These are phyloP conservation scores for Philypnodon macrostomus DNA, from an alignment of 2,797 vertebrate species.

Conservation along the genomic window DNA sequence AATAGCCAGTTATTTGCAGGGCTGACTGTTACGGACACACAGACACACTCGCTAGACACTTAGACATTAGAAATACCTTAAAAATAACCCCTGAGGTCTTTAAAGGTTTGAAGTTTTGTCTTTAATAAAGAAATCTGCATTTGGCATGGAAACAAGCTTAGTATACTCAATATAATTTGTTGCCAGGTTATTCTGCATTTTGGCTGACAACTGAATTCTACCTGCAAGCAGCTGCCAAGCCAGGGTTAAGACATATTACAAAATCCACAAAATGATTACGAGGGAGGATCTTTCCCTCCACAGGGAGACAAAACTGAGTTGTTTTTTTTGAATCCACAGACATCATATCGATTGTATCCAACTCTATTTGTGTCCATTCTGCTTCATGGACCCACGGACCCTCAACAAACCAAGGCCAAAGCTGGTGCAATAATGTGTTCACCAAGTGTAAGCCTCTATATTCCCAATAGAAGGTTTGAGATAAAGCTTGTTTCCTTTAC, in stretches of 20 bases:
- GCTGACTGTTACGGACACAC: no score
- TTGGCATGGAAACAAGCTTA: no score
- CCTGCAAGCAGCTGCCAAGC: slow-evolving; percentile 44
- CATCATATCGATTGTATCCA: slow-evolving; percentile 16
- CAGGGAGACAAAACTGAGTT: slow-evolving; percentile 4
- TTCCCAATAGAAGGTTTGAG: slow-evolving; percentile 21
- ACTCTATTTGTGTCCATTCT: slow-evolving; percentile 15
- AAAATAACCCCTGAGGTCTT: no score
- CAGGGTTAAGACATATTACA: slow-evolving; percentile 22
- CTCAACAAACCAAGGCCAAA: slow-evolving; percentile 9
- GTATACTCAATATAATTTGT: slow-evolving; percentile 32
- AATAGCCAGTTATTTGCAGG: no score
- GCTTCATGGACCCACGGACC: slow-evolving; percentile 9
- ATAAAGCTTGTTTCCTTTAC: slow-evolving; percentile 8
- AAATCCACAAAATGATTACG: slow-evolving; percentile 12
- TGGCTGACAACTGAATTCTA: slow-evolving; percentile 23
- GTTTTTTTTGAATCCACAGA: slow-evolving; percentile 12
- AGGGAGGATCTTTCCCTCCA: slow-evolving; percentile 15
- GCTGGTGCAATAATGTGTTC: slow-evolving; percentile 21
- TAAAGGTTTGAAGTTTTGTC: no score
- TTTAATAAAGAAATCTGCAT: no score
- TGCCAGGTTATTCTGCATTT: no score
- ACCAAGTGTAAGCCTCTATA: slow-evolving; percentile 23
- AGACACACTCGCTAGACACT: no score
- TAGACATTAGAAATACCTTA: no score